Evolutionary conservation across 2,797 vertebrate species (phyloP), one percentile per base, ranked within the genome.

Genomic region (Enteromius anoplus): DNA sequence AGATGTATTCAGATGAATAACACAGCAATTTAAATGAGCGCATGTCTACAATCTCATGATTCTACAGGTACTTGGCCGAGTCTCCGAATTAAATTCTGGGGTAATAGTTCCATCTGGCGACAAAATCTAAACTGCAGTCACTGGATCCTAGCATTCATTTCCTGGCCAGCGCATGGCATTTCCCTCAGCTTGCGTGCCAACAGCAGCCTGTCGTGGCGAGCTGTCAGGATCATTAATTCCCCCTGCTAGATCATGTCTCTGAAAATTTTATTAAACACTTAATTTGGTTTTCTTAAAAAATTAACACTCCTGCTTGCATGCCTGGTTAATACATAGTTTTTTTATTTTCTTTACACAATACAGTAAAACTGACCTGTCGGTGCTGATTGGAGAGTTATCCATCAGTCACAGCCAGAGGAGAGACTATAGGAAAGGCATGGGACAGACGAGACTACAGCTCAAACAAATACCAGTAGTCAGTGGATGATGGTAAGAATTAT

Each of bases 401-500:
- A 10, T 32, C 75, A 77, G 14, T 64, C 58, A 64, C 75, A 64
- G 23, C 40, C 17, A 21, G 23, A 77, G 26, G 75, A 26, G 40
- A 64, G 10, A 29, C 32, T n/a, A 47, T 2, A 47, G 4, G 9
- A 76, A 29, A 64, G 2, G 7, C 9, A 45, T 32, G 23, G 75
- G 58, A 32, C 9, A 21, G 23, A 64, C 23, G 2, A 12, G 37
- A 64, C 37, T 47, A 21, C 37, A 75, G 34, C 40, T 75, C 17
- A 6, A 47, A 32, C 62, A 40, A 29, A 45, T 14, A 64, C 32
- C 55, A 62, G n/a, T 64, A 45, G 10, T 40, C 40, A 21, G 23
- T 12, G 26, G 23, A 8, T 29, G 17, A 77, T 77, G 75, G 75
- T 77, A 64, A 77, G 40, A 47, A 77, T 62, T 64, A 1, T 12